A percentile compares a stretch with the other conserved stretches of the same genome.
These are phyloP conservation scores for Homarus gammarus DNA, from an alignment of 2,888 invertebrate species.

Conservation along the genomic window DNA sequence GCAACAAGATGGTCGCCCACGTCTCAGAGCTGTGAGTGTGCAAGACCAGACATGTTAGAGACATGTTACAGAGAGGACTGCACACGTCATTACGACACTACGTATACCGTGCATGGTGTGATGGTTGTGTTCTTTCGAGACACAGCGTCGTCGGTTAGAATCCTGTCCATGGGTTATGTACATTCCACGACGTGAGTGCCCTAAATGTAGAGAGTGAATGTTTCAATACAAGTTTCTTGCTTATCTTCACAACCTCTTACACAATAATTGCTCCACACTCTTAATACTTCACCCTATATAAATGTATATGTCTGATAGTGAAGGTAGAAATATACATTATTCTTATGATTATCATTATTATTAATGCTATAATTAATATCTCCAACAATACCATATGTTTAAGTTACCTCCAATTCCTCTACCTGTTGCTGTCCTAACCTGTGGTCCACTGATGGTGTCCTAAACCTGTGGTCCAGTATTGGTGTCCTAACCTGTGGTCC, in stretches of 20 bases:
- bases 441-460: too few relatives aligned
- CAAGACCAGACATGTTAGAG: not conserved
- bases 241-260: too few relatives aligned
- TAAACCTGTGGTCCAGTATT: too few relatives aligned
- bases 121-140: not conserved
- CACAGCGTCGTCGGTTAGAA: constrained; percentile 8
- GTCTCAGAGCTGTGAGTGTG: not conserved
- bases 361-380: too few relatives aligned
- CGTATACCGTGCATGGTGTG: constrained; percentile 7
- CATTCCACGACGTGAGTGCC: constrained; percentile 1
- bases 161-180: constrained; percentile 7
- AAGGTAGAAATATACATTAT: too few relatives aligned
- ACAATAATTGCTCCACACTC: not conserved
- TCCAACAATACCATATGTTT: too few relatives aligned
- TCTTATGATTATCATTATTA: too few relatives aligned
- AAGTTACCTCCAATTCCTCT: too few relatives aligned
- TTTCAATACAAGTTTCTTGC: not conserved
- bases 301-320: too few relatives aligned
- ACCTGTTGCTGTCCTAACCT: too few relatives aligned
- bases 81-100: not conserved
- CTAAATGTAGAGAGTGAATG: not conserved
- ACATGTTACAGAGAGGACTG: not conserved
- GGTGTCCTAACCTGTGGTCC: too few relatives aligned
- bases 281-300: not conserved
- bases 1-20: not conserved